phyloP scores from a whole-genome alignment of 2,797 vertebrate genomes.

The Sandelia bainsii region DNA sequence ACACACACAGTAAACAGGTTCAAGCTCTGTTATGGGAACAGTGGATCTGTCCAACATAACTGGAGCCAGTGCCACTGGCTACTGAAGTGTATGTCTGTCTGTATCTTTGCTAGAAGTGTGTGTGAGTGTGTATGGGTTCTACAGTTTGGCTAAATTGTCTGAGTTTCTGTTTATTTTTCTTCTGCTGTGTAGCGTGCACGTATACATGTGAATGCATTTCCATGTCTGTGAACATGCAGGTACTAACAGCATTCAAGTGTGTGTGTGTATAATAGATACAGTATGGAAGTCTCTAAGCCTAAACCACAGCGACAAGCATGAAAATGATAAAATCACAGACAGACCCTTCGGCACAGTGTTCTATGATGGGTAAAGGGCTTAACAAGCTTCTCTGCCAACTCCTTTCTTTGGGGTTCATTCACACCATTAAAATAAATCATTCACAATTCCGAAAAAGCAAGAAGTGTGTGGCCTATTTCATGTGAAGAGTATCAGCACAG shows the following conservation, averaged over 20 bases:
- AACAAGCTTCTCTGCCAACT: conserved; percentile 69
- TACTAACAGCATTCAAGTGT: conserved; percentile 19
- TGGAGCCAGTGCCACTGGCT: not conserved
- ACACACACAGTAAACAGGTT: not conserved
- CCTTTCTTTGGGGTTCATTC: conserved; percentile 65
- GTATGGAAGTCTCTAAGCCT: conserved; percentile 49
- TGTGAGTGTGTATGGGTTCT: not conserved
- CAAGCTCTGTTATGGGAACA: not conserved
- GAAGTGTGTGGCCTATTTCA: conserved; percentile 54
- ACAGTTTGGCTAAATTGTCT: conserved; percentile 2
- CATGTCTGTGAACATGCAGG: conserved; percentile 10
- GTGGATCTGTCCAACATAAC: not conserved
- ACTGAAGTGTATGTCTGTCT: conserved; percentile 7
- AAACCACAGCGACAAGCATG: conserved; percentile 70
- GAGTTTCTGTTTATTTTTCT: not conserved
- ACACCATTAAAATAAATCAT: conserved; percentile 62
- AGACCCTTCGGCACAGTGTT: conserved; percentile 62
- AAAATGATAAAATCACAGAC: conserved; percentile 70
- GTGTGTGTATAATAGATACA: conserved; percentile 47
- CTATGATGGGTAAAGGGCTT: conserved; percentile 67
- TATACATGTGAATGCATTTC: not conserved
- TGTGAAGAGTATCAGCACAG: conserved; percentile 43
- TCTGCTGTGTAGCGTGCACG: not conserved
- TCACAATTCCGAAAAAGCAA: conserved; percentile 54
- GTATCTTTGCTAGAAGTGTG: not conserved